phyloP scores from a whole-genome alignment of 2,797 vertebrate species.

The Ceryle rudis region DNA sequence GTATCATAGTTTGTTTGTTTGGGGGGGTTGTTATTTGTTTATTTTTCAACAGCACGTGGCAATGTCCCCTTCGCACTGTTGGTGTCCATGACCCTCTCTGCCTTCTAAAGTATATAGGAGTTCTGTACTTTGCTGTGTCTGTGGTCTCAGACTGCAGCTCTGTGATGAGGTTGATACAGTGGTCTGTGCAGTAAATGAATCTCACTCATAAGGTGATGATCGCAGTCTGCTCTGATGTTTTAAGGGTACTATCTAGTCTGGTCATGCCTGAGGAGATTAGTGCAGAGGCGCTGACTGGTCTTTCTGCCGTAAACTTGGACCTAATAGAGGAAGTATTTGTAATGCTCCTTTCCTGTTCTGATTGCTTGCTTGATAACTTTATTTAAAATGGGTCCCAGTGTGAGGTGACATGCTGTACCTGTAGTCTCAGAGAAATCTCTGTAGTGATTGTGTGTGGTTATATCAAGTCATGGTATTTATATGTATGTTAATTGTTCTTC shows the following conservation, averaged over 20 bases:
- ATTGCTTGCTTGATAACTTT: not conserved
- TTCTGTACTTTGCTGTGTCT: not conserved
- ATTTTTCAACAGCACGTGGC: not conserved
- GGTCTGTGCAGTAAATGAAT: not conserved
- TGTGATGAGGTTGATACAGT: not conserved
- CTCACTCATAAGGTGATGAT: not conserved
- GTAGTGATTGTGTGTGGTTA: accelerated
- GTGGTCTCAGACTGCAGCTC: not conserved
- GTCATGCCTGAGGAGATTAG: not conserved
- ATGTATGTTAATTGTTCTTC: not conserved
- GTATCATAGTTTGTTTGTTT: not conserved
- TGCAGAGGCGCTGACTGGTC: accelerated
- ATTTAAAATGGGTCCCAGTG: not conserved
- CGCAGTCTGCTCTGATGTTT: not conserved
- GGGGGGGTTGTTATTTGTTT: not conserved
- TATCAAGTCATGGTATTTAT: not conserved
- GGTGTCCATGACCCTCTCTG: not conserved
- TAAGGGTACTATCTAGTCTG: not conserved
- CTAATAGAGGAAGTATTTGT: not conserved
- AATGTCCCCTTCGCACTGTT: not conserved
- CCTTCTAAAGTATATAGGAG: not conserved
- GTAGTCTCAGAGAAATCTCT: not conserved
- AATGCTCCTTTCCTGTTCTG: not conserved
- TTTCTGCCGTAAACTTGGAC: not conserved
- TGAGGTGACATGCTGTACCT: not conserved